Evolutionary conservation across 2,888 invertebrate species (phyloP), one percentile per base, ranked within the genome.

Genomic region (Drosophila paramelanica): DNA sequence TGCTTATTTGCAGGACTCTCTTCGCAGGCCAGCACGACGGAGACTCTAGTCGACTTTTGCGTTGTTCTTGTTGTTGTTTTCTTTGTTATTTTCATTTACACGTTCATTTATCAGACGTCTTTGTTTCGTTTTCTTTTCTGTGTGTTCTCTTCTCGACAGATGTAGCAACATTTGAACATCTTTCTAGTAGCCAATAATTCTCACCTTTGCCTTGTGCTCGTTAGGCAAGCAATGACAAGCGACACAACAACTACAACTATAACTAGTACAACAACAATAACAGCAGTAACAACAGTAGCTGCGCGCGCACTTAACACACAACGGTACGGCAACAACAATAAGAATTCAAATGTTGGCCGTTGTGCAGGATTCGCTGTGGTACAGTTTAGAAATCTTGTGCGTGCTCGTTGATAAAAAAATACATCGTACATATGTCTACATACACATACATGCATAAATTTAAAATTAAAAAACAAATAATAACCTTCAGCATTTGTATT

Each of bases 161-260:
- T 88, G 79, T 86, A 89, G 86, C 86, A 69, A 86, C 86, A 78
- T 87, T 89, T 88, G 73, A 85, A 74, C 80, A 75, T 75, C 73
- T 85, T 78, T 89, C 71, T 82, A 77, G 72, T 84, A 89, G 81
- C 64, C 57, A 70, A 78, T 62, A 67, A 68, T 72, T 74, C 66
- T 65, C 78, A 84, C 79, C 71, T 74, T 78, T 78, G 88, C 85
- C 85, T 69, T 68, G 42, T 69, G 80, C 89, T 82, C 70, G 52
- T 88, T 83, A 86, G 89, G 70, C 70, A 86, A 84, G 82, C 89
- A 82, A 89, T 88, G 87, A 86, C 82, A 81, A 71, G 70, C 70
- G 62, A 79, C 70, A 66, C 64, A 72, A 57, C 80, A 68, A 55
- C 56, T 38, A 41, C 49, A 67, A 42, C 39, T n/a, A 59, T 47